phyloP scores from a whole-genome alignment of 2,797 vertebrate species.

The Netta rufina region DNA sequence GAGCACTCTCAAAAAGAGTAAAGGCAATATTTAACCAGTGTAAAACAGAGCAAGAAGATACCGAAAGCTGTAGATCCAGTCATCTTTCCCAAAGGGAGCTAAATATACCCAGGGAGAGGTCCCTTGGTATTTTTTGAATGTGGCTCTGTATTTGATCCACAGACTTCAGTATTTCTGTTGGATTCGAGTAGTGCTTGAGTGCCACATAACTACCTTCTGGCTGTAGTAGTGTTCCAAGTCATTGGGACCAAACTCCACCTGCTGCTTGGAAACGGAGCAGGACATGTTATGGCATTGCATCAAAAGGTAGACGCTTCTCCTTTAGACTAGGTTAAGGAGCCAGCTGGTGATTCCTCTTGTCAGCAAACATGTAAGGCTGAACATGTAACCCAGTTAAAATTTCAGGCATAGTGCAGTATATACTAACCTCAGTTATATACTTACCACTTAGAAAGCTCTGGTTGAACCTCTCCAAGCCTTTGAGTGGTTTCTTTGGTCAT shows the following conservation, averaged over 20 bases:
- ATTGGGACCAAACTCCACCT: not conserved
- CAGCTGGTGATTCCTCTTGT: not conserved
- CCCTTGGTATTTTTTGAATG: not conserved
- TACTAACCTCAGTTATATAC: not conserved
- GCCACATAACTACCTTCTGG: not conserved
- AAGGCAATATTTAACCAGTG: not conserved
- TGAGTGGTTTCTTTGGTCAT: not conserved
- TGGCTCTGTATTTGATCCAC: not conserved
- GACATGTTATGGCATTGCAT: accelerated
- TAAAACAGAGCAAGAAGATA: not conserved
- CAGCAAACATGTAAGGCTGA: not conserved
- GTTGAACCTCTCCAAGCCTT: not conserved
- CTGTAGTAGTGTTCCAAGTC: not conserved
- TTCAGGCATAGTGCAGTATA: not conserved
- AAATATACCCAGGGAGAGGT: not conserved
- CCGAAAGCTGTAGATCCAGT: not conserved
- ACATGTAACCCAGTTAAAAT: not conserved
- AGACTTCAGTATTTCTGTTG: not conserved
- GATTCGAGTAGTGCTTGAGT: not conserved
- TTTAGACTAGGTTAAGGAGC: not conserved
- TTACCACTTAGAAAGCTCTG: not conserved
- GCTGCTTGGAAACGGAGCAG: not conserved
- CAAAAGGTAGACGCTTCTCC: not conserved
- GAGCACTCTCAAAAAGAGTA: not conserved
- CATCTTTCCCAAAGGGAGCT: not conserved